Percentiles rank a stretch among this genome's conserved stretches.
Evolutionary conservation across 2,888 invertebrate genomes (phyloP).

Genomic region (Amphimallon solstitiale): DNA sequence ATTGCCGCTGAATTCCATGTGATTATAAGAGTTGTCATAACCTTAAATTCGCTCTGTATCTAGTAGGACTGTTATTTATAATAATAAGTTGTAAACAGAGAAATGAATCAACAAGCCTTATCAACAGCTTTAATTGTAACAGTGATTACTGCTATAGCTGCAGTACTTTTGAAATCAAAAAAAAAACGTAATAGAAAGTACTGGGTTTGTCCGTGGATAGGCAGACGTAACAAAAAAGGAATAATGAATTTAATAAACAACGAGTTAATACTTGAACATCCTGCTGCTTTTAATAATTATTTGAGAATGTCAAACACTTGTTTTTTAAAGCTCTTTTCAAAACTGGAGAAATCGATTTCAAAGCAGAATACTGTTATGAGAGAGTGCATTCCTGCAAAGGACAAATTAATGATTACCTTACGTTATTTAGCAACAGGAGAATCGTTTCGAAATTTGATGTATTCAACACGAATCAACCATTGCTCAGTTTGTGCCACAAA

Average conservation of each 20-base stretch:
- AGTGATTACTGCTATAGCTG: background rate
- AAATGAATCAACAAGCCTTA: too few relatives aligned
- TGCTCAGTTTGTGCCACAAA: conserved; percentile 25
- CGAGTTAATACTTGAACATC: conserved; percentile 24
- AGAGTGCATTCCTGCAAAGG: conserved; percentile 1
- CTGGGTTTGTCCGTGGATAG: conserved; percentile 31
- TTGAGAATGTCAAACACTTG: conserved; percentile 22
- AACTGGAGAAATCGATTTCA: conserved; percentile 8
- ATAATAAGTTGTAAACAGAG: too few relatives aligned
- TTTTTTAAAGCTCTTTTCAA: conserved; percentile 23
- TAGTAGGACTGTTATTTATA: too few relatives aligned
- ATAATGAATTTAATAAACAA: conserved; percentile 31
- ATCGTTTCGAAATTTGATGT: conserved; percentile 31
- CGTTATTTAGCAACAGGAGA: conserved; percentile 10
- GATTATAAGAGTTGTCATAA: too few relatives aligned
- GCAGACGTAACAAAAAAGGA: conserved; percentile 7
- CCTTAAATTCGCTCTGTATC: too few relatives aligned
- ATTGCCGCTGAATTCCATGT: too few relatives aligned
- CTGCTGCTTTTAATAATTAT: conserved; percentile 24
- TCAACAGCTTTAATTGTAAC: conserved; percentile 11
- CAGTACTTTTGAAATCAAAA: background rate
- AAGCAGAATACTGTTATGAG: conserved; percentile 23
- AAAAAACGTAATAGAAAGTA: conserved; percentile 9
- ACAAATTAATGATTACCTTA: conserved; percentile 17
- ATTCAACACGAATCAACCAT: conserved; percentile 32